Evolutionary conservation across 2,888 invertebrate species (phyloP), one percentile per base, ranked within the genome.

Genomic region (Drosophila borborema): DNA sequence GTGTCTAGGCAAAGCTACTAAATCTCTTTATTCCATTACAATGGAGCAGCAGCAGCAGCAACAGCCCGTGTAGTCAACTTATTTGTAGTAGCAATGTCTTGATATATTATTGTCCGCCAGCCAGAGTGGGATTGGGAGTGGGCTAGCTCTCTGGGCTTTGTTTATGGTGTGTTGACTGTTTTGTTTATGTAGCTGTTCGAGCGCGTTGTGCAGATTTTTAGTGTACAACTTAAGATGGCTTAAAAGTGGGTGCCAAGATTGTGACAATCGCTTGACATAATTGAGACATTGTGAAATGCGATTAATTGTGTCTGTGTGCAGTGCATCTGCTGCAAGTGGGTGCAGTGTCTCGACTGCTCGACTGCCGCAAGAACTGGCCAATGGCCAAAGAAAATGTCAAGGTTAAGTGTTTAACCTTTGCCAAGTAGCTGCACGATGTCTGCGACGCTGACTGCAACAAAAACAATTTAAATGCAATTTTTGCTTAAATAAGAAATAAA

Each of bases 401-500:
- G 89, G 89, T 82, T 91, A 82, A 79, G 74, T 74, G 60, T 34
- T 75, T 89, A 83, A 87, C 90, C 90, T 89, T 79, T 82, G 41
- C 73, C 61, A 68, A 64, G 74, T 72, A 72, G 65, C 71, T 66
- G 78, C 74, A 76, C 82, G 76, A 72, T 53, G 43, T 41, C 69
- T 43, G 69, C 68, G 41, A 23, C 55, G 53, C 2, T 49, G 64
- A 38, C 61, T 67, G 64, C 68, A 51, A n/a, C 54, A 53, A 45
- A 77, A 89, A 88, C 90, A 89, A 89, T 89, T 90, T 89, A 84
- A 89, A 89, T 90, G 90, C 86, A 90, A 89, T 90, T 90, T 83
- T 85, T 90, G 75, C 82, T 86, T 88, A 86, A 86, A 82, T 90
- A 81, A 90, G 86, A 89, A 88, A 90, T 90, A 90, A 90, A 88